Percentiles rank a stretch among this genome's conserved stretches.
Evolutionary conservation across 2,888 invertebrate genomes (phyloP).

Genomic region (Tachystola acroxantha): DNA sequence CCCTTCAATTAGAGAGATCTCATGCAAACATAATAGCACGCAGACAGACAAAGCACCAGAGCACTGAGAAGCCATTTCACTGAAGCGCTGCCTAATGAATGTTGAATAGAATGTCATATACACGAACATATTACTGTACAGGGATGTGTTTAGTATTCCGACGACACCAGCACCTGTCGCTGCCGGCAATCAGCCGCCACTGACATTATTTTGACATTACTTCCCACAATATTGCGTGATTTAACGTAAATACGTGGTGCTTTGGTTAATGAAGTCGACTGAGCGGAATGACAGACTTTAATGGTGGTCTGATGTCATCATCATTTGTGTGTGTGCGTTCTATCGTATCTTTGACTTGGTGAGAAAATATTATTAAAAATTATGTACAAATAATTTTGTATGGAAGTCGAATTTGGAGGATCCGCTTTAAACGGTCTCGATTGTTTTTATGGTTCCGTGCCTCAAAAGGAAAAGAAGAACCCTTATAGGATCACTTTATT

Average conservation of each 20-base stretch:
- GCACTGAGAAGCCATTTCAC: conserved; percentile 8
- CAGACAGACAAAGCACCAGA: conserved; percentile 2
- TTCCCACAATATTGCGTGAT: conserved; percentile 29
- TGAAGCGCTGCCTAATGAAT: conserved; percentile 27
- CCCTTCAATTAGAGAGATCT: neutral
- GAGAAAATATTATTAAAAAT: too few relatives aligned
- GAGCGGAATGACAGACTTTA: conserved; percentile 5
- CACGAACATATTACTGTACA: conserved; percentile 1
- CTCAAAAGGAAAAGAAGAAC: too few relatives aligned
- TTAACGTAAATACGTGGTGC: conserved; percentile 22
- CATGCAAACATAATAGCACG: neutral
- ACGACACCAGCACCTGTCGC: conserved; percentile 30
- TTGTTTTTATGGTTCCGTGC: too few relatives aligned
- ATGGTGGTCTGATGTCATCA: conserved; percentile 6
- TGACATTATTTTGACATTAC: conserved; percentile 39
- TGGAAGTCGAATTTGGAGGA: too few relatives aligned
- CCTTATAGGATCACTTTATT: too few relatives aligned
- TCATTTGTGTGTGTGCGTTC: conserved; percentile 1
- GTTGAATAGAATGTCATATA: conserved; percentile 23
- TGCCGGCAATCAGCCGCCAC: conserved; percentile 31
- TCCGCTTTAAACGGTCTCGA: too few relatives aligned
- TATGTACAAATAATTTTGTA: too few relatives aligned
- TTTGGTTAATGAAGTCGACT: conserved; percentile 10
- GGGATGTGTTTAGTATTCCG: conserved; percentile 31
- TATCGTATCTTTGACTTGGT: neutral